A percentile compares a stretch with the other conserved stretches of the same genome.
Conservation (phyloP, 2,113 vertebrate species). For the Uria lomvia region DNA sequence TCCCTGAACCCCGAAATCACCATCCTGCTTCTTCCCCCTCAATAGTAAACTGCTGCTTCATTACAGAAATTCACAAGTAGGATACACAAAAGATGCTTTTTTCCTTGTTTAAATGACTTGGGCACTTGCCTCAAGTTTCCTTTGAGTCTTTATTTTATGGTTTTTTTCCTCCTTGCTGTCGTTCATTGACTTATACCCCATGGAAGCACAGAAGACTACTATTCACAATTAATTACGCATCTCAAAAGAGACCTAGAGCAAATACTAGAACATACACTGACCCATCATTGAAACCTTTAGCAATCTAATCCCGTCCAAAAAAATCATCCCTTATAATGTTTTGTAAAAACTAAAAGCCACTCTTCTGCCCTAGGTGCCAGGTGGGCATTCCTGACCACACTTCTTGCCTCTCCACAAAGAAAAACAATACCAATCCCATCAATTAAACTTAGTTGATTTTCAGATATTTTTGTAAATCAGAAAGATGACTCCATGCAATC, state of each 20-base stretch:
- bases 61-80: not conserved
- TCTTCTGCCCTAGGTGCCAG: too few species aligned
- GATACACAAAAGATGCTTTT: not conserved
- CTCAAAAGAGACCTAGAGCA: not conserved
- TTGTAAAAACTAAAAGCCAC: not conserved
- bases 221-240: not conserved
- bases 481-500: not conserved
- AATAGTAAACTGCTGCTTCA: not conserved
- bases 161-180: slow-evolving; percentile 41
- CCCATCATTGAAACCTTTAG: not conserved
- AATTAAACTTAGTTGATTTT: not conserved
- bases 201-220: not conserved
- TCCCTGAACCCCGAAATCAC: slow-evolving; percentile 6
- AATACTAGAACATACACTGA: not conserved
- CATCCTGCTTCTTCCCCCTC: slow-evolving; percentile 12
- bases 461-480: not conserved
- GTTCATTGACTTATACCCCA: slow-evolving; percentile 21
- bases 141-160: slow-evolving; percentile 26
- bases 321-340: not conserved
- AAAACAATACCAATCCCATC: not conserved
- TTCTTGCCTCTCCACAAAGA: not conserved
- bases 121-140: not conserved
- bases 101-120: slow-evolving; percentile 14
- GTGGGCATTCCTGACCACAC: not conserved
- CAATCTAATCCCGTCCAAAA: not conserved